Percentiles rank a stretch among this genome's conserved stretches.
Conservation (phyloP, 2,888 invertebrate species). For the Biston stratarius region DNA sequence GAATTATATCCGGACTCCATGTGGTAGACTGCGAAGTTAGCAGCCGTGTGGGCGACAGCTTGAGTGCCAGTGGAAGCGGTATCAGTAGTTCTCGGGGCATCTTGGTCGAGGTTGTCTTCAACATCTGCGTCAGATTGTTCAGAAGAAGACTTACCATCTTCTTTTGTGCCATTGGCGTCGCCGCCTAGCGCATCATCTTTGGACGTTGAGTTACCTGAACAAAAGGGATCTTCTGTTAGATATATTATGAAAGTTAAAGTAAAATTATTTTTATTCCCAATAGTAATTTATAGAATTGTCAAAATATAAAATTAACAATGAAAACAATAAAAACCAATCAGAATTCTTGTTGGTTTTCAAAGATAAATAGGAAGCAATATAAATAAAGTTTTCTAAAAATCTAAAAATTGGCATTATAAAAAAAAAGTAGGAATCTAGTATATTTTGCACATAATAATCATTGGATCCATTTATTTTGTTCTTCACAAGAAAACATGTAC, state of each 20-base stretch:
- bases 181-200: constrained; percentile 63
- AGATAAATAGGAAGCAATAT: no score
- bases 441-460: no score
- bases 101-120: constrained; percentile 88
- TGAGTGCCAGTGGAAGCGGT: constrained; percentile 65
- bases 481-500: no score
- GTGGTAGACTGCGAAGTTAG: constrained; percentile 81
- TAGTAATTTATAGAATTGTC: no score
- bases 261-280: background rate
- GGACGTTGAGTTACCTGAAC: constrained; percentile 72
- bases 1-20: constrained; percentile 90
- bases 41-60: constrained; percentile 71
- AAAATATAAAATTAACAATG: no score
- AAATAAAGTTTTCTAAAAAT: no score
- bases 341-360: no score
- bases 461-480: no score
- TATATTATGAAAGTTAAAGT: background rate
- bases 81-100: constrained; percentile 52
- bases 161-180: constrained; percentile 70
- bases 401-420: no score
- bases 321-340: no score
- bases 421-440: no score
- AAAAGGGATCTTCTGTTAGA: constrained; percentile 8
- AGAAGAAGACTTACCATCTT: constrained; percentile 86
- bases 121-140: constrained; percentile 93